These are phyloP conservation scores for Latrodectus geometricus DNA, from an alignment of 1,140 invertebrate genomes.

Conservation along the genomic window DNA sequence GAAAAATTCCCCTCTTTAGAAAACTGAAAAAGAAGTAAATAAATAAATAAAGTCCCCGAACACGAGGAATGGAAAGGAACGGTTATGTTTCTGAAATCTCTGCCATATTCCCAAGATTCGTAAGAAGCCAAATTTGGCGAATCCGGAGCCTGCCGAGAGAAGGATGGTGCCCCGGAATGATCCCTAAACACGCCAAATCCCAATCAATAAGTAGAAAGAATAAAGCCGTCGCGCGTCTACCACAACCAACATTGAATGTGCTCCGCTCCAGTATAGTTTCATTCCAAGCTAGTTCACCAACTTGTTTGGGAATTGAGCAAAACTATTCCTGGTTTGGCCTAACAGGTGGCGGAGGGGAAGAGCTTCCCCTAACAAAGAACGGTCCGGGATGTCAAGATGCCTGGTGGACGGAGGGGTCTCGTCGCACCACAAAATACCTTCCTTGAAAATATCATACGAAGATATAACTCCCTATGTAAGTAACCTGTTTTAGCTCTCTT, in stretches of 20 bases:
- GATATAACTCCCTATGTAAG: conserved; percentile 98
- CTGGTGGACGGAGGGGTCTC: conserved; percentile 93
- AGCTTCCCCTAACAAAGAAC: conserved; percentile 53
- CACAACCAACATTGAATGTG: conserved; percentile 8
- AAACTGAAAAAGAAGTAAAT: too few species aligned
- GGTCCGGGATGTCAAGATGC: conserved; percentile 77
- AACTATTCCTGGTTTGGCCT: conserved; percentile 23
- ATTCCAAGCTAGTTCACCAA: background rate
- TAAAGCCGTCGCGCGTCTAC: conserved; percentile 22
- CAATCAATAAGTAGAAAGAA: conserved; percentile 17
- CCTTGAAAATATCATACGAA: conserved; percentile 97
- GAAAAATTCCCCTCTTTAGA: too few species aligned
- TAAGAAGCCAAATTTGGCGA: conserved; percentile 36
- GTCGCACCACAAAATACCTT: conserved; percentile 99
- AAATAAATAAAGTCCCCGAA: too few species aligned
- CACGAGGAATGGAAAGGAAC: too few species aligned
- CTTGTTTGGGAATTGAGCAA: conserved; percentile 27
- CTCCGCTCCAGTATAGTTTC: background rate
- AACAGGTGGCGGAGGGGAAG: conserved; percentile 47
- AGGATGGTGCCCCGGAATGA: background rate
- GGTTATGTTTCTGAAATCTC: background rate
- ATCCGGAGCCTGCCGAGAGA: background rate
- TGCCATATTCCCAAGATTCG: background rate
- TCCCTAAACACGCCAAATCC: conserved; percentile 1
- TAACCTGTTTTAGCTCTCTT: conserved; percentile 69